These are phyloP conservation scores for Deroplatys truncata DNA, from an alignment of 2,888 invertebrate genomes.

Conservation along the genomic window DNA sequence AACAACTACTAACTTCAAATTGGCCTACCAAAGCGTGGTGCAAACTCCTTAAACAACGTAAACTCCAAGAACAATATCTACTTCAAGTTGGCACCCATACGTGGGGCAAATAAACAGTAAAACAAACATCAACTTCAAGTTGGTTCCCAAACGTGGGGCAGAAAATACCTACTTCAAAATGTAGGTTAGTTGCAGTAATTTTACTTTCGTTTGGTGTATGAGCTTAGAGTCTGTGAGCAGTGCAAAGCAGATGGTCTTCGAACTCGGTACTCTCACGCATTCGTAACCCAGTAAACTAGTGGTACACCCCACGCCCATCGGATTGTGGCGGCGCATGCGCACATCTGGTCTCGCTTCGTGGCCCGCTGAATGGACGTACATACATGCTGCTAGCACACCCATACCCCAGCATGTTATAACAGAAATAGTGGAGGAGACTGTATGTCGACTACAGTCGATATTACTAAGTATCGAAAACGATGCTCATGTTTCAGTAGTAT, in stretches of 20 bases:
- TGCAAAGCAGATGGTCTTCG: not conserved
- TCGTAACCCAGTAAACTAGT: not conserved
- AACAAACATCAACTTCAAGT: no score
- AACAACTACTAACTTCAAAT: no score
- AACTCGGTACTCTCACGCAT: not conserved
- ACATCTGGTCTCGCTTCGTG: not conserved
- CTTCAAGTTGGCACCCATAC: no score
- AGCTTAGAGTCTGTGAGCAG: not conserved
- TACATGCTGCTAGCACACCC: not conserved
- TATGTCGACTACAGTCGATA: not conserved
- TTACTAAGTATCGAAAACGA: not conserved
- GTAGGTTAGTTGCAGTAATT: no score
- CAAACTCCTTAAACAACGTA: no score
- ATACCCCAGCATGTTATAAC: not conserved
- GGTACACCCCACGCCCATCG: not conserved
- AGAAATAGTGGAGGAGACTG: not conserved
- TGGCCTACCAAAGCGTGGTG: no score
- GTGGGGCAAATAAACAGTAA: no score
- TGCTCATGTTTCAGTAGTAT: not conserved
- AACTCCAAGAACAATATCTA: no score
- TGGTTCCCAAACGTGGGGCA: no score
- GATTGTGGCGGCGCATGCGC: not conserved
- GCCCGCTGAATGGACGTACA: not conserved
- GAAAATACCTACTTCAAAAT: no score
- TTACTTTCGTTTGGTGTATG: not conserved